phyloP scores from a whole-genome alignment of 2,797 vertebrate species.

The Synanceia verrucosa region DNA sequence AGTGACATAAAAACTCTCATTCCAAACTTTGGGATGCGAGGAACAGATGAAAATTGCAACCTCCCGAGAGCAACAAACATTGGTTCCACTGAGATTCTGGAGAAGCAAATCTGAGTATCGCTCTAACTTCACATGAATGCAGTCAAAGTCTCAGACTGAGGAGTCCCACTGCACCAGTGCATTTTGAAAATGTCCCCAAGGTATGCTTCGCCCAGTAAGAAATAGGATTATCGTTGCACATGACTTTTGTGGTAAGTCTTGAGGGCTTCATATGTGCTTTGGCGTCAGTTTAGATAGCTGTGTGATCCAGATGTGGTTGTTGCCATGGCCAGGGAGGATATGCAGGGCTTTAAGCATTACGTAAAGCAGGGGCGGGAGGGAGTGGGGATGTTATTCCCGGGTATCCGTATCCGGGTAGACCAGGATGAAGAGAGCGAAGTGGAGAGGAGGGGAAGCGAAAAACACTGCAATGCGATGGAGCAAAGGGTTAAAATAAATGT shows the following conservation, averaged over 20 bases:
- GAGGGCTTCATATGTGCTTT: conserved; percentile 57
- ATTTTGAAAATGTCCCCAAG: conserved; percentile 50
- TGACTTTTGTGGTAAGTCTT: conserved; percentile 64
- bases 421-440: conserved; percentile 74
- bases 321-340: conserved; percentile 82
- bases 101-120: conserved; percentile 11
- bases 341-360: conserved; percentile 82
- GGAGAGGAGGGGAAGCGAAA: conserved; percentile 62
- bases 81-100: conserved; percentile 6
- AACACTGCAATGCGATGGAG: conserved; percentile 75
- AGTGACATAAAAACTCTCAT: conserved; percentile 40
- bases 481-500: conserved; percentile 73
- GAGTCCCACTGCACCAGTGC: conserved; percentile 44
- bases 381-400: conserved; percentile 83
- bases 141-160: conserved; percentile 45
- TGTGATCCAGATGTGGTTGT: conserved; percentile 82
- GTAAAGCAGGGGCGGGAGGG: conserved; percentile 79
- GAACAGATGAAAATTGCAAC: conserved; percentile 20
- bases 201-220: conserved; percentile 32
- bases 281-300: conserved; percentile 67
- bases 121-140: conserved; percentile 48
- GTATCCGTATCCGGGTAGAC: conserved; percentile 84
- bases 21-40: conserved; percentile 47
- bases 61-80: conserved; percentile 2
- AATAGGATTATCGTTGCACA: conserved; percentile 53